phyloP scores from a whole-genome alignment of 2,888 invertebrate species.

The Noctua pronuba region DNA sequence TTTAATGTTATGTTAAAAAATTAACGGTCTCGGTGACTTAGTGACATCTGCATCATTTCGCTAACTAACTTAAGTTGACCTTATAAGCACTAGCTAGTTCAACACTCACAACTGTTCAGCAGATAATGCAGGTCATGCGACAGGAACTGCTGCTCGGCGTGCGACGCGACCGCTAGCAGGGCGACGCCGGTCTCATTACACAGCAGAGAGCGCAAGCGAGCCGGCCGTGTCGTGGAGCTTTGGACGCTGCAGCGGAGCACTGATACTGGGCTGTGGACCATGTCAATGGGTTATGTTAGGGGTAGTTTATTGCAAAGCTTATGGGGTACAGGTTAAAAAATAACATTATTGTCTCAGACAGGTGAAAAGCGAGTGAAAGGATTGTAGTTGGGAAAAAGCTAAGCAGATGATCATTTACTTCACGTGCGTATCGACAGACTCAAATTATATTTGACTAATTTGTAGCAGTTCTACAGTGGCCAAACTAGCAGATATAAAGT shows the following conservation, averaged over 20 bases:
- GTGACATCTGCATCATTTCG: not conserved
- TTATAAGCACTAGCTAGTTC: not conserved
- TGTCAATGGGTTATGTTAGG: not conserved
- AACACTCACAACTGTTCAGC: conserved; percentile 63
- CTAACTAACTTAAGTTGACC: not conserved
- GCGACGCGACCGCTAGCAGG: conserved; percentile 74
- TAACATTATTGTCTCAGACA: not conserved
- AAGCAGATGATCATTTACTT: not conserved
- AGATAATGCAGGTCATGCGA: conserved; percentile 80
- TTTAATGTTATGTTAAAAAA: not conserved
- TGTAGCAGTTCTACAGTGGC: no score
- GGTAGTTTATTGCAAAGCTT: not conserved
- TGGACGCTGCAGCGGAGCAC: conserved; percentile 77
- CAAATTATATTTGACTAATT: not conserved
- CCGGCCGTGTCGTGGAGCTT: conserved; percentile 75
- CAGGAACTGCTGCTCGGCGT: conserved; percentile 77
- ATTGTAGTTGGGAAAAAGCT: not conserved
- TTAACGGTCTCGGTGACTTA: not conserved
- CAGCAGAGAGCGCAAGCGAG: conserved; percentile 81
- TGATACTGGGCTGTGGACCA: conserved; percentile 75
- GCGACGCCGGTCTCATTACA: conserved; percentile 77
- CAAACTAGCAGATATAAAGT: no score
- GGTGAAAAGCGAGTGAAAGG: not conserved
- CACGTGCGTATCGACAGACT: no score
- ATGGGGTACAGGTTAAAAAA: not conserved